Conservation (phyloP, 2,888 invertebrate species). For the Dimorphilus gyrociliatus region DNA sequence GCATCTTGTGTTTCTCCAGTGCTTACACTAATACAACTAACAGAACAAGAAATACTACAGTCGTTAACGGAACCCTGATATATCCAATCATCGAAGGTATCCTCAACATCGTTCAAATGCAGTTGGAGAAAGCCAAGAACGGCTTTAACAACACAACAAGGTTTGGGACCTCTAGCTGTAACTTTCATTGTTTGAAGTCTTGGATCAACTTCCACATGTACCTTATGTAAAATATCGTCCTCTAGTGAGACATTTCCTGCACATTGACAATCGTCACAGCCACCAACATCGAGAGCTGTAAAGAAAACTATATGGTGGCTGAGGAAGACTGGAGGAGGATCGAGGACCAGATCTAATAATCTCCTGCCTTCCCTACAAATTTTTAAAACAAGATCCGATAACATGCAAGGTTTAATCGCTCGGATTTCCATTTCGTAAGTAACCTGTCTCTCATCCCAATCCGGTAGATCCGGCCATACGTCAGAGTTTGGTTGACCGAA, state of each 20-base stretch:
- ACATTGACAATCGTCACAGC: conserved; percentile 15
- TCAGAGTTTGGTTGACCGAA: conserved; percentile 12
- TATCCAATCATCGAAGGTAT: conserved; percentile 12
- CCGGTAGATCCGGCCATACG: conserved; percentile 16
- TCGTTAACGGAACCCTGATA: conserved; percentile 4
- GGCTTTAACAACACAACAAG: conserved; percentile 15
- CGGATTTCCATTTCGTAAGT: conserved; percentile 13
- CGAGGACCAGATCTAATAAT: conserved; percentile 11
- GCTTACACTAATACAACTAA: background rate
- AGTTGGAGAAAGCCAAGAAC: conserved; percentile 15
- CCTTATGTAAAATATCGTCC: conserved; percentile 15
- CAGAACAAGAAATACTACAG: background rate
- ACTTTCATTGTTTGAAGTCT: conserved; percentile 11
- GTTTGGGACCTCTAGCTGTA: conserved; percentile 13
- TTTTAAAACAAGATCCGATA: conserved; percentile 11
- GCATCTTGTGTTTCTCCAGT: conserved; percentile 1
- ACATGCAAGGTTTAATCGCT: conserved; percentile 10
- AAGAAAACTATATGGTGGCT: conserved; percentile 15
- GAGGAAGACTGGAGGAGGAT: conserved; percentile 14
- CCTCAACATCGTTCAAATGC: conserved; percentile 14
- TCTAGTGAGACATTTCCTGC: background rate
- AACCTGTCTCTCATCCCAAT: conserved; percentile 18
- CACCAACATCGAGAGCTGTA: conserved; percentile 12
- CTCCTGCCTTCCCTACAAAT: conserved; percentile 11
- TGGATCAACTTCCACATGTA: conserved; percentile 14